These are phyloP conservation scores for Odiellus spinosus DNA, from an alignment of 2,888 invertebrate genomes.

Conservation along the genomic window DNA sequence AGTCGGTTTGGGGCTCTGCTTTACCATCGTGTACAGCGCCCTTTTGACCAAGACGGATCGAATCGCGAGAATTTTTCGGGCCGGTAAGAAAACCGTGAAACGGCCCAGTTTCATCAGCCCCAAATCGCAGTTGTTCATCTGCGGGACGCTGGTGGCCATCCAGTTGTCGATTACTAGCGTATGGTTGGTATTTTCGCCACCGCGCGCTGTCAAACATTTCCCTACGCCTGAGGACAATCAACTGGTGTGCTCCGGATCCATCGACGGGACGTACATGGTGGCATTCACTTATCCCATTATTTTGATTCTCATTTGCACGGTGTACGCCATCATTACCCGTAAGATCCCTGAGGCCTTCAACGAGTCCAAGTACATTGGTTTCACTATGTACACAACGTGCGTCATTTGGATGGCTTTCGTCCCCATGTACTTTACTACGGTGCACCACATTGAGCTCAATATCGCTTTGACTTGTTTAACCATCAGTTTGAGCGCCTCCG, in stretches of 20 bases:
- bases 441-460: slow-evolving; percentile 49
- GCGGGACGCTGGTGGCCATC: slow-evolving; percentile 28
- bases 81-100: slow-evolving; percentile 31
- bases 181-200: slow-evolving; percentile 82
- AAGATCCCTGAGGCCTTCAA: slow-evolving; percentile 36
- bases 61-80: slow-evolving; percentile 20
- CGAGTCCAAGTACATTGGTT: slow-evolving; percentile 32
- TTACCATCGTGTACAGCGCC: slow-evolving; percentile 32
- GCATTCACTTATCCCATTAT: slow-evolving; percentile 72
- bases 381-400: slow-evolving; percentile 84
- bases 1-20: slow-evolving; percentile 31
- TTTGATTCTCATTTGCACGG: slow-evolving; percentile 52
- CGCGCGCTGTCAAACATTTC: slow-evolving; percentile 73
- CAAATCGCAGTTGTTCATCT: slow-evolving; percentile 33
- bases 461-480: slow-evolving; percentile 92
- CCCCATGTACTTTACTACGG: slow-evolving; percentile 43
- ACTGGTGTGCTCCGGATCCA: slow-evolving; percentile 71
- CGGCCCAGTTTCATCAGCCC: slow-evolving; percentile 35
- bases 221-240: slow-evolving; percentile 83
- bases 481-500: slow-evolving; percentile 82
- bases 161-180: slow-evolving; percentile 57
- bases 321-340: slow-evolving; percentile 32
- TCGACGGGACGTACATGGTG: slow-evolving; percentile 55
- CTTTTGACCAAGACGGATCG: slow-evolving; percentile 33
- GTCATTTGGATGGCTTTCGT: slow-evolving; percentile 38